Evolutionary conservation across 1,140 invertebrate genomes (phyloP).

Genomic region (Zaprionus nigranus): DNA sequence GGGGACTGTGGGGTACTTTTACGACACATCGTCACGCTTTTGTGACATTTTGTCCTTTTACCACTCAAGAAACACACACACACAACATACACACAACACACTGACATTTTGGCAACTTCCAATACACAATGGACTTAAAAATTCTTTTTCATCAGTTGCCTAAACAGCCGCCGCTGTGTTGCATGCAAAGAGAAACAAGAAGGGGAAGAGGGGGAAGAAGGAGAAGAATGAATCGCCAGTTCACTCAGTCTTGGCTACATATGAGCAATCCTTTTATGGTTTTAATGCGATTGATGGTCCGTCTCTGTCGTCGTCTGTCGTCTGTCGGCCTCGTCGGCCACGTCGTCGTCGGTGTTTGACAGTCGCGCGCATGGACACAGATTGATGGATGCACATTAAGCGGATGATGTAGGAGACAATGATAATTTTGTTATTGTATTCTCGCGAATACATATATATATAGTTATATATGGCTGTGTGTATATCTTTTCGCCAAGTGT

Average conservation of each 20-base stretch:
- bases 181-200: slow-evolving; percentile 21
- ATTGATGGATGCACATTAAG: slow-evolving; percentile 84
- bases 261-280: slow-evolving; percentile 83
- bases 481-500: slow-evolving; percentile 15
- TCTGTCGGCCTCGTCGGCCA: slow-evolving; percentile 22
- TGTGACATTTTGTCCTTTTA: slow-evolving; percentile 82
- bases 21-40: slow-evolving; percentile 84
- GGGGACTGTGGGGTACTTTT: slow-evolving; percentile 72
- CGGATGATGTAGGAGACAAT: slow-evolving; percentile 78
- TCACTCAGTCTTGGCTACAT: slow-evolving; percentile 54
- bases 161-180: slow-evolving; percentile 32
- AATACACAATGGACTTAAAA: slow-evolving; percentile 76
- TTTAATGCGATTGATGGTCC: slow-evolving; percentile 84
- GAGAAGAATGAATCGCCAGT: slow-evolving; percentile 41
- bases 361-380: slow-evolving; percentile 64
- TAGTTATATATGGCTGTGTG: neutral
- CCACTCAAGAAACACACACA: slow-evolving; percentile 56
- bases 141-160: slow-evolving; percentile 74
- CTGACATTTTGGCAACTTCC: slow-evolving; percentile 61
- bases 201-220: slow-evolving; percentile 33
- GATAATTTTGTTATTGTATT: slow-evolving; percentile 81
- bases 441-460: slow-evolving; percentile 34
- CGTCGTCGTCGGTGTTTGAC: slow-evolving; percentile 58
- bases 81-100: slow-evolving; percentile 16
- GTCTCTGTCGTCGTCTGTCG: slow-evolving; percentile 36